Percentiles rank a stretch among this genome's conserved stretches.
Evolutionary conservation across 2,797 vertebrate genomes (phyloP).

Genomic region (Perodicticus potto): DNA sequence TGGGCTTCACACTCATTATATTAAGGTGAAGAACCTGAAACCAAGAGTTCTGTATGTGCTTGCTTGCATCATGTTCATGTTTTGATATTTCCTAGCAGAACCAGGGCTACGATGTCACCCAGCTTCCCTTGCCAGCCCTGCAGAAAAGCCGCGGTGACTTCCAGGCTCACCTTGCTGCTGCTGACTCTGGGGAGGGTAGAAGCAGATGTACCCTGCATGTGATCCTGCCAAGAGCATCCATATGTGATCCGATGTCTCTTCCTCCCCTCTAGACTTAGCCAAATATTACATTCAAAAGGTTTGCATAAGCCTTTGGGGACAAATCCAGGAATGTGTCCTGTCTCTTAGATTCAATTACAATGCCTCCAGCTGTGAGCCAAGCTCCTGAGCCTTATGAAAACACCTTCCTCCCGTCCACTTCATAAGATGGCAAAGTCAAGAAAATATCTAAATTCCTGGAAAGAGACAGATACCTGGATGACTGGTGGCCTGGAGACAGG

Average conservation of each 20-base stretch:
- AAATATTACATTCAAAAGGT: too few relatives aligned
- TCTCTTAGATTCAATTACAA: too few relatives aligned
- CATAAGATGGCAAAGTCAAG: background rate
- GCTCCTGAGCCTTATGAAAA: background rate
- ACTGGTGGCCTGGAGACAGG: background rate
- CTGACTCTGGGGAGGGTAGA: background rate
- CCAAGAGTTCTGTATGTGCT: background rate
- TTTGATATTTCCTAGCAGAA: background rate
- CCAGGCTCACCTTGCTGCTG: background rate
- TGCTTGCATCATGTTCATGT: fast-evolving
- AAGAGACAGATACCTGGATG: background rate
- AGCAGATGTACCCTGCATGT: fast-evolving
- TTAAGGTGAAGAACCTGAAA: background rate
- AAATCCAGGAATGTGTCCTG: background rate
- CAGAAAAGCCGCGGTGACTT: background rate
- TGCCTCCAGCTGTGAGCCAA: too few relatives aligned
- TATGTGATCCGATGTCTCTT: background rate
- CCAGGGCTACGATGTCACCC: background rate
- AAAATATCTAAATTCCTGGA: background rate
- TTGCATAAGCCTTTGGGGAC: background rate
- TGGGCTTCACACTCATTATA: background rate
- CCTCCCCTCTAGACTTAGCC: too few relatives aligned
- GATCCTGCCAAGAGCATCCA: background rate
- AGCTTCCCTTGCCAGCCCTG: background rate
- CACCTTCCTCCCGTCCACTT: background rate